These are phyloP conservation scores for Donacobius atricapilla DNA, from an alignment of 2,113 vertebrate genomes.

Conservation along the genomic window DNA sequence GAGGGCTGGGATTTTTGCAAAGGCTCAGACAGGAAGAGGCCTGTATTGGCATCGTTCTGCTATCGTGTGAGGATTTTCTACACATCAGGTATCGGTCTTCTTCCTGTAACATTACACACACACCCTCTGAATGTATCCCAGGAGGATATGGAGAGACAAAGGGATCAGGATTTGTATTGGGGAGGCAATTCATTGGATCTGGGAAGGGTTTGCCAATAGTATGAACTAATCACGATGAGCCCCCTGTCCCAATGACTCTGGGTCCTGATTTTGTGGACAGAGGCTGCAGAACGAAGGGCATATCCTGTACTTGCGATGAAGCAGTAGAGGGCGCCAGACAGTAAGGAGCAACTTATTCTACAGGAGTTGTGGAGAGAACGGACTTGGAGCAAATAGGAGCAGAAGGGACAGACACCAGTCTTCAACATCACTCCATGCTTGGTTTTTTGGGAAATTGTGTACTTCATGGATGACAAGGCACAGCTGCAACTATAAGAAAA, in stretches of 20 bases:
- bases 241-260: background rate
- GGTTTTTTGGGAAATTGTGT: background rate
- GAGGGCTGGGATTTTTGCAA: background rate
- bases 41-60: background rate
- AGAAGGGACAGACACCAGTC: background rate
- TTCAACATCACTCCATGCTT: background rate
- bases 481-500: background rate
- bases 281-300: background rate
- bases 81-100: fast-evolving
- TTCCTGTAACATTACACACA: background rate
- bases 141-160: background rate
- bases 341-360: background rate
- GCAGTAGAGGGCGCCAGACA: slow-evolving; percentile 55
- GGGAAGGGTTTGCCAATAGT: background rate
- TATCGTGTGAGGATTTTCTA: background rate
- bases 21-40: background rate
- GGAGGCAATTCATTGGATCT: background rate
- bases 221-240: background rate
- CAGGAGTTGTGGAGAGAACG: background rate
- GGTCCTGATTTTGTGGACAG: background rate
- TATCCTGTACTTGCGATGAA: background rate
- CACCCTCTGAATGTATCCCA: background rate
- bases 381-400: background rate
- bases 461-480: background rate
- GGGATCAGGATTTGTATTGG: background rate